A percentile compares a stretch with the other conserved stretches of the same genome.
These are phyloP conservation scores for Strix uralensis DNA, from an alignment of 2,113 vertebrate genomes.

Conservation along the genomic window DNA sequence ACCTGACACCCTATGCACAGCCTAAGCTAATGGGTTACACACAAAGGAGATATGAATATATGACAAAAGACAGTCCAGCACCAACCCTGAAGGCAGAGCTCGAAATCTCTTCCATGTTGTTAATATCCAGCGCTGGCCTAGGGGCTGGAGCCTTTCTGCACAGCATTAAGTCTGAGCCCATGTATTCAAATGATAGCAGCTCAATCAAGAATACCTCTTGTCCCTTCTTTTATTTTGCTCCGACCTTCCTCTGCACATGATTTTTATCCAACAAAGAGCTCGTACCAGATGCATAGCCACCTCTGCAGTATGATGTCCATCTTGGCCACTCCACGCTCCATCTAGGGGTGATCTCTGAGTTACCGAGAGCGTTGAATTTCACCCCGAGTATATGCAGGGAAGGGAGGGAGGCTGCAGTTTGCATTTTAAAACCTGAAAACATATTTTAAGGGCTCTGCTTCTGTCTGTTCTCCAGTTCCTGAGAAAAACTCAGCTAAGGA, in stretches of 20 bases:
- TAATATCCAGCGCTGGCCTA: neutral
- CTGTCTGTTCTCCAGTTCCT: constrained; percentile 58
- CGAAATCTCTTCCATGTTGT: neutral
- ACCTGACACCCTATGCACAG: neutral
- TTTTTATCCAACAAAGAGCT: neutral
- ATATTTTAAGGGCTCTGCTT: constrained; percentile 56
- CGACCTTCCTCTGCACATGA: neutral
- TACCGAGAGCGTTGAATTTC: accelerated
- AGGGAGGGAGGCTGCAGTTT: neutral
- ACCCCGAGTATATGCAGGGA: neutral
- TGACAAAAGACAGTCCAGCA: neutral
- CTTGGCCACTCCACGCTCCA: neutral
- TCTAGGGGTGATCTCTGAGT: neutral
- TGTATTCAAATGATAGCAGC: neutral
- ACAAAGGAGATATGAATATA: neutral
- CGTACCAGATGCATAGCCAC: neutral
- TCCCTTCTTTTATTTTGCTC: neutral
- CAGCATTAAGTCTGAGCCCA: neutral
- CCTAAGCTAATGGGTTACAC: neutral
- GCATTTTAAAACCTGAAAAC: constrained; percentile 40
- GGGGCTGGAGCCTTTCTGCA: neutral
- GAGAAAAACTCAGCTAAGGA: constrained; percentile 60
- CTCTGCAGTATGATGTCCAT: neutral
- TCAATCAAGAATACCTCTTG: neutral
- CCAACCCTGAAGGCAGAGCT: constrained; percentile 5